Conservation (phyloP, 1,140 invertebrate genomes). For the Hyphantria cunea region DNA sequence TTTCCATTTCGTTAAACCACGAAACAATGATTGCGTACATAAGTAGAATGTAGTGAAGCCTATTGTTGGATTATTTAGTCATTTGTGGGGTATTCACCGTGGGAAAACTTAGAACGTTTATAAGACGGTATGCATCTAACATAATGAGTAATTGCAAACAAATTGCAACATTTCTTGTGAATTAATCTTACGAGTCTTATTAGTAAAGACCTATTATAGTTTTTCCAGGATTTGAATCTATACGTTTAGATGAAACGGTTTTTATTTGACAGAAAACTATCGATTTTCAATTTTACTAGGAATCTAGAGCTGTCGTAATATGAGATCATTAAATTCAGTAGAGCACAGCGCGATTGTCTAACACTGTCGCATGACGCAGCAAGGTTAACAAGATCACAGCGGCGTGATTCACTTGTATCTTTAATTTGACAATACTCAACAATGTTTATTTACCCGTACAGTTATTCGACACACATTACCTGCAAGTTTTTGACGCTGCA, state of each 20-base stretch:
- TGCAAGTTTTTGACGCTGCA: slow-evolving; percentile 51
- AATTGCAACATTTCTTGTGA: slow-evolving; percentile 7
- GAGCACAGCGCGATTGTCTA: too few relatives aligned
- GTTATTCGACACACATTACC: slow-evolving; percentile 72
- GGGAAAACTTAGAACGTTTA: slow-evolving; percentile 17
- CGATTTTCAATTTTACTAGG: too few relatives aligned
- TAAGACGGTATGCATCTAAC: slow-evolving; percentile 14
- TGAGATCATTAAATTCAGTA: too few relatives aligned
- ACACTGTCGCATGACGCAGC: not conserved
- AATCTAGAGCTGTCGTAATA: too few relatives aligned
- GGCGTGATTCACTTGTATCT: slow-evolving; percentile 51
- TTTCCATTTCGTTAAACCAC: slow-evolving; percentile 7
- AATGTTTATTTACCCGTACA: slow-evolving; percentile 73
- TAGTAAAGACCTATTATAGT: not conserved
- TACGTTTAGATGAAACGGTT: too few relatives aligned
- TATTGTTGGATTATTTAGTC: slow-evolving; percentile 11
- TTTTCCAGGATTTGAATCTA: slow-evolving; percentile 1
- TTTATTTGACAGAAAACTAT: too few relatives aligned
- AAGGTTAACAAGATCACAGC: slow-evolving; percentile 56
- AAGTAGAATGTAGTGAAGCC: slow-evolving; percentile 4
- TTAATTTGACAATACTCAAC: slow-evolving; percentile 67
- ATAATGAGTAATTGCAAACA: slow-evolving; percentile 16
- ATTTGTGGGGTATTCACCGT: slow-evolving; percentile 24
- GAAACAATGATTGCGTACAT: slow-evolving; percentile 20
- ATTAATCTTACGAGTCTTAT: not conserved